Conservation (phyloP, 2,797 vertebrate species). For the Balearica regulorum region DNA sequence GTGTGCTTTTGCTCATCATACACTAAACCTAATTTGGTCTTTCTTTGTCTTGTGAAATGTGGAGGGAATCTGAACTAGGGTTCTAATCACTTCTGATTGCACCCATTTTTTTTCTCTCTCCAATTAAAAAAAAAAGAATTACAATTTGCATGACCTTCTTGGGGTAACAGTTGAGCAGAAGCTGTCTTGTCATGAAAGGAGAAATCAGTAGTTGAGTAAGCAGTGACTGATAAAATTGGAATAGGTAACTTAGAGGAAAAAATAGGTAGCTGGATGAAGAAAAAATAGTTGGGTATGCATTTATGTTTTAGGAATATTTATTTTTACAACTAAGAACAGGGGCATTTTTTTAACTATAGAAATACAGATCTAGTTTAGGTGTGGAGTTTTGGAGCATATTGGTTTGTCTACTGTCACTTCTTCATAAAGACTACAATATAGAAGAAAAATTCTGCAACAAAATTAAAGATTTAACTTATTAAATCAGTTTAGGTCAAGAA, state of each 20-base stretch:
- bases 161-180: neutral
- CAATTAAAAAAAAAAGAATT: neutral
- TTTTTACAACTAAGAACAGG: neutral
- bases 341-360: neutral
- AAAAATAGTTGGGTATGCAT: neutral
- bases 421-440: neutral
- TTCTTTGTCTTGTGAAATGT: conserved; percentile 63
- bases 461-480: neutral
- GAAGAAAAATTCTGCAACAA: neutral
- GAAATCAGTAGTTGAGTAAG: neutral
- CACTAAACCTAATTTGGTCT: conserved; percentile 60
- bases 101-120: conserved; percentile 3
- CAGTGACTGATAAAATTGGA: neutral
- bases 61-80: conserved; percentile 34
- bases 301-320: neutral
- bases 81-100: conserved; percentile 43
- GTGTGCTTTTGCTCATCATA: conserved; percentile 47
- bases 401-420: neutral
- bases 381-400: neutral
- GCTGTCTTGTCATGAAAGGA: neutral
- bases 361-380: neutral
- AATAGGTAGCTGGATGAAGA: neutral
- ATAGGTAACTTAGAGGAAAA: neutral
- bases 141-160: neutral
- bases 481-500: neutral